Evolutionary conservation across 1,140 invertebrate genomes (phyloP).

Genomic region (Ostrea denselamellosa): DNA sequence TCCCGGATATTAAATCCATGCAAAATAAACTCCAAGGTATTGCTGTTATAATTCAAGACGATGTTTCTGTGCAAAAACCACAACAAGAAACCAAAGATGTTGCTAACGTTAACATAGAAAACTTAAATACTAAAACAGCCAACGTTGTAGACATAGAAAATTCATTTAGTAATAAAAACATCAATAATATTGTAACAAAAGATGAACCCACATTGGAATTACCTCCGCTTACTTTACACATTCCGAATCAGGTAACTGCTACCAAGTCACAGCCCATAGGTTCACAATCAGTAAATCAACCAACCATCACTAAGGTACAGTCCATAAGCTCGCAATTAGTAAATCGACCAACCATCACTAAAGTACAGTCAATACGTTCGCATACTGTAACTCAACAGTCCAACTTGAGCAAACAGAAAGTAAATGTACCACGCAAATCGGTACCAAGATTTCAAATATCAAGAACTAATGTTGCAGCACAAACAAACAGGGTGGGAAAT

Average conservation of each 20-base stretch:
- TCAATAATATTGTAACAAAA: neutral
- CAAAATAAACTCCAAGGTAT: slow-evolving; percentile 2
- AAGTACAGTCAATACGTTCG: neutral
- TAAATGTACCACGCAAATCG: neutral
- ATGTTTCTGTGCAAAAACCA: neutral
- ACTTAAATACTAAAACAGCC: neutral
- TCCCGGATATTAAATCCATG: neutral
- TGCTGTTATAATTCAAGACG: neutral
- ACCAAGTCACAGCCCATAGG: neutral
- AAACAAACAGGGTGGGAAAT: neutral
- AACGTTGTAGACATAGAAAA: neutral
- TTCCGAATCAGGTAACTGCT: neutral
- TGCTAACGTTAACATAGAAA: neutral
- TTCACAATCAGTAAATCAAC: neutral
- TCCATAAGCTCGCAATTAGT: neutral
- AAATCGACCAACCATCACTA: neutral
- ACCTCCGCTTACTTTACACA: neutral
- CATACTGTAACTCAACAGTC: neutral
- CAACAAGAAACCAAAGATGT: neutral
- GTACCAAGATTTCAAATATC: neutral
- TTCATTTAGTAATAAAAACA: neutral
- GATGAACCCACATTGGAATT: neutral
- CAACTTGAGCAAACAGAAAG: neutral
- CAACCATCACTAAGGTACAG: too few relatives aligned
- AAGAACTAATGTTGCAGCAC: neutral